phyloP scores from a whole-genome alignment of 2,888 invertebrate species.

The Strigamia transsilvanica region DNA sequence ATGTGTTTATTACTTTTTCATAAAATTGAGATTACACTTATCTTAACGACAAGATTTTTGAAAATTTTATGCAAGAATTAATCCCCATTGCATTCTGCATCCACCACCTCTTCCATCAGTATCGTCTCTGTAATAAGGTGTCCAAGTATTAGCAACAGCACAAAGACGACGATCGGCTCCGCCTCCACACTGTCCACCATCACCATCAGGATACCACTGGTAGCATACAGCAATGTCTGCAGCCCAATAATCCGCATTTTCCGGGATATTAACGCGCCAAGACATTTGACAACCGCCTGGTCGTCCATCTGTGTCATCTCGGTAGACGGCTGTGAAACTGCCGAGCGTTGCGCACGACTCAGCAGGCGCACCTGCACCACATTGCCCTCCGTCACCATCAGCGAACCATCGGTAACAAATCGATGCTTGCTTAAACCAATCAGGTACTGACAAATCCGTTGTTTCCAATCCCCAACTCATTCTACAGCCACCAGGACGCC shows the following conservation, averaged over 20 bases:
- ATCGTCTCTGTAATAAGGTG: conserved; percentile 55
- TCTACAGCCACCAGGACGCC: conserved; percentile 54
- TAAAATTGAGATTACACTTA: neutral
- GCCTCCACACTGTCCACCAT: conserved; percentile 55
- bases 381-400: conserved; percentile 55
- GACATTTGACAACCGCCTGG: conserved; percentile 55
- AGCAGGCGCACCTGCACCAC: conserved; percentile 53
- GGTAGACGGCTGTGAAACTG: conserved; percentile 52
- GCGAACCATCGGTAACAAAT: conserved; percentile 54
- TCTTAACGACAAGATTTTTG: no score
- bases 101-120: conserved; percentile 55
- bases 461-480: conserved; percentile 54
- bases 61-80: neutral
- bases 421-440: conserved; percentile 52
- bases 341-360: conserved; percentile 52
- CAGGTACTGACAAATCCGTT: neutral
- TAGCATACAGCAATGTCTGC: conserved; percentile 25
- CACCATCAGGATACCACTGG: conserved; percentile 58
- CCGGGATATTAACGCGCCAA: conserved; percentile 49
- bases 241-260: conserved; percentile 46
- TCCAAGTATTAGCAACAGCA: conserved; percentile 50
- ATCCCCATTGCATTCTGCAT: conserved; percentile 55
- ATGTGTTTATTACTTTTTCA: conserved; percentile 1
- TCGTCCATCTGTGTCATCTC: conserved; percentile 55
- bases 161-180: conserved; percentile 54